Conservation (phyloP, 1,140 invertebrate species). For the Parasteatoda tepidariorum region DNA sequence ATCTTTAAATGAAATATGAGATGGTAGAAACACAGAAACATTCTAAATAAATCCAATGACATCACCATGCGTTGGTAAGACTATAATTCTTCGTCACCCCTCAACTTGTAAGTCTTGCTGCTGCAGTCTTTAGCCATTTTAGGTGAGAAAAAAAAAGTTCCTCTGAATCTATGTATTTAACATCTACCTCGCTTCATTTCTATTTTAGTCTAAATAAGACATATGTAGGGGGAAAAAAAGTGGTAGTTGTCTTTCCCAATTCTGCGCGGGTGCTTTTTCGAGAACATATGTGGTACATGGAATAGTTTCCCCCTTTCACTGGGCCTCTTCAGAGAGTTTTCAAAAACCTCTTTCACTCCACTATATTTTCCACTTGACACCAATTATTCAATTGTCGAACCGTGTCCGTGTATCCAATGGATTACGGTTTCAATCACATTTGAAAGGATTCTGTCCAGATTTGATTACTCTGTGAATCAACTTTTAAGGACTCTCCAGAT, state of each 20-base stretch:
- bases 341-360: background rate
- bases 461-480: conserved; percentile 30
- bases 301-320: background rate
- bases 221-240: background rate
- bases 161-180: background rate
- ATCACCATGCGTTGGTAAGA: background rate
- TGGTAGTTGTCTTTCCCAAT: background rate
- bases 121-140: background rate
- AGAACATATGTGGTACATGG: background rate
- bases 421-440: conserved; percentile 41
- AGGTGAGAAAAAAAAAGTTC: background rate
- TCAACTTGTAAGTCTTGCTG: background rate
- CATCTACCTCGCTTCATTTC: background rate
- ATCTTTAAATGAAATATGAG: no score
- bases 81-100: background rate
- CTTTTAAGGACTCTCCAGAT: conserved; percentile 12
- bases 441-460: conserved; percentile 40
- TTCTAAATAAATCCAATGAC: background rate
- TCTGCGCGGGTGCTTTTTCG: background rate
- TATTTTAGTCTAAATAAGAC: conserved; percentile 31
- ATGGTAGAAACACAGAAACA: no score
- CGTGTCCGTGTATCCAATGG: conserved; percentile 16
- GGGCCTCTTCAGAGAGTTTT: conserved; percentile 15
- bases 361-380: conserved; percentile 34
- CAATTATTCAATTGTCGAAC: conserved; percentile 51